phyloP scores from a whole-genome alignment of 2,113 vertebrate species.

The Pterocles gutturalis region DNA sequence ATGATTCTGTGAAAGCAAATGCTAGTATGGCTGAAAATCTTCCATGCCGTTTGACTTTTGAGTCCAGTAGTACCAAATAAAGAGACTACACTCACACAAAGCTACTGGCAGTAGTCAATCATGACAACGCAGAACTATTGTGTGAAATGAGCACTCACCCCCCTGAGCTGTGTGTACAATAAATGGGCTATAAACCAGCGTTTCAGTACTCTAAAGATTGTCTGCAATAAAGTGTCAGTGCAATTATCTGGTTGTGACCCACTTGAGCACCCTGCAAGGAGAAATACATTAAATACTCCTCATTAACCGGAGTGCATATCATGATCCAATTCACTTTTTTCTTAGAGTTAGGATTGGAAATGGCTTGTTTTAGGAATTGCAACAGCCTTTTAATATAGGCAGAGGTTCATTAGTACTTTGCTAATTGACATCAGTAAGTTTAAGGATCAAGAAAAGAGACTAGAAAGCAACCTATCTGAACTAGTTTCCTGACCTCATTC shows the following conservation, averaged over 20 bases:
- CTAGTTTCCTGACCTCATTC: slow-evolving; percentile 71
- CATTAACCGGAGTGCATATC: not conserved
- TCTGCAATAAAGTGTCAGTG: not conserved
- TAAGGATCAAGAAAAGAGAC: slow-evolving; percentile 44
- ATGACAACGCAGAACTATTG: fast-evolving
- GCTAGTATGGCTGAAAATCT: not conserved
- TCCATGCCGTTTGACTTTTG: not conserved
- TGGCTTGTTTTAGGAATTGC: slow-evolving; percentile 37
- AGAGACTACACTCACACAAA: not conserved
- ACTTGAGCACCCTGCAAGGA: not conserved
- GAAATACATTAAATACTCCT: not conserved
- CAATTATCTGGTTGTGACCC: not conserved
- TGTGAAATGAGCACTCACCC: not conserved
- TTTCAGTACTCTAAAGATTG: not conserved
- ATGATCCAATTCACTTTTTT: slow-evolving; percentile 12
- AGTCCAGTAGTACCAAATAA: not conserved
- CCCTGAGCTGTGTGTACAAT: not conserved
- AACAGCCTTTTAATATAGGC: slow-evolving; percentile 30
- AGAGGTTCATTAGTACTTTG: slow-evolving; percentile 62
- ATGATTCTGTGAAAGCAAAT: not conserved
- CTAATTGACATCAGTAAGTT: slow-evolving; percentile 22
- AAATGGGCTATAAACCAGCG: not conserved
- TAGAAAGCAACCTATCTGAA: slow-evolving; percentile 53
- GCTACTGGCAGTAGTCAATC: fast-evolving
- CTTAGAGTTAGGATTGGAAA: slow-evolving; percentile 19